Percentiles rank a stretch among this genome's conserved stretches.
Evolutionary conservation across 2,797 vertebrate species (phyloP).

Genomic region (Sebastes hubbsi): DNA sequence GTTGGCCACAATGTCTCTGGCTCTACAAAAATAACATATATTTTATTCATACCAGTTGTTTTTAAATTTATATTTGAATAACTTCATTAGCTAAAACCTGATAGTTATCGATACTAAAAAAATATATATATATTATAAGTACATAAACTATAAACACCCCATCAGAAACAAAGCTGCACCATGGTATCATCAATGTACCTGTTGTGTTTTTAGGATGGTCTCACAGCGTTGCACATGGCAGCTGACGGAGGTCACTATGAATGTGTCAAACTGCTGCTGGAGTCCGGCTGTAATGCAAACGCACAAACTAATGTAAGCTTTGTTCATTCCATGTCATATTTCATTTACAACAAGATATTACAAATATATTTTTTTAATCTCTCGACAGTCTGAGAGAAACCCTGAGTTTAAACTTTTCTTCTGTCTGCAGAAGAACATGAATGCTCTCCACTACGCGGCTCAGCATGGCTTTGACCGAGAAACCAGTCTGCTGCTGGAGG

Average conservation of each 20-base stretch:
- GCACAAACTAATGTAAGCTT: slow-evolving; percentile 83
- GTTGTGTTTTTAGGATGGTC: slow-evolving; percentile 82
- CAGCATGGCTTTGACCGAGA: slow-evolving; percentile 78
- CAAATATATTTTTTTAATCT: rapidly evolving
- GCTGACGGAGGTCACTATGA: slow-evolving; percentile 80
- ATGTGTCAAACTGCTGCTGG: slow-evolving; percentile 83
- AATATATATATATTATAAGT: background rate
- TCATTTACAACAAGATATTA: too few relatives aligned
- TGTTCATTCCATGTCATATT: background rate
- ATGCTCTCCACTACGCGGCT: slow-evolving; percentile 86
- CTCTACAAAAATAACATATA: too few relatives aligned
- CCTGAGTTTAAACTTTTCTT: background rate
- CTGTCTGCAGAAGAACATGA: slow-evolving; percentile 83
- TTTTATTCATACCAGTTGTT: too few relatives aligned
- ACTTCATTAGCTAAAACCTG: too few relatives aligned
- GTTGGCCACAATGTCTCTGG: too few relatives aligned
- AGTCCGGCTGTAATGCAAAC: slow-evolving; percentile 81
- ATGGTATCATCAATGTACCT: rapidly evolving
- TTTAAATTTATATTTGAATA: too few relatives aligned
- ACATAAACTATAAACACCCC: background rate
- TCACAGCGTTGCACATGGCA: slow-evolving; percentile 85
- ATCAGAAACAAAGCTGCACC: background rate
- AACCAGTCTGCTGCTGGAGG: slow-evolving; percentile 79
- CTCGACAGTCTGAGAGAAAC: background rate
- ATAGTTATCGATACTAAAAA: too few relatives aligned